Evolutionary conservation across 2,797 vertebrate species (phyloP), one percentile per base, ranked within the genome.

Genomic region (Ceryle rudis): DNA sequence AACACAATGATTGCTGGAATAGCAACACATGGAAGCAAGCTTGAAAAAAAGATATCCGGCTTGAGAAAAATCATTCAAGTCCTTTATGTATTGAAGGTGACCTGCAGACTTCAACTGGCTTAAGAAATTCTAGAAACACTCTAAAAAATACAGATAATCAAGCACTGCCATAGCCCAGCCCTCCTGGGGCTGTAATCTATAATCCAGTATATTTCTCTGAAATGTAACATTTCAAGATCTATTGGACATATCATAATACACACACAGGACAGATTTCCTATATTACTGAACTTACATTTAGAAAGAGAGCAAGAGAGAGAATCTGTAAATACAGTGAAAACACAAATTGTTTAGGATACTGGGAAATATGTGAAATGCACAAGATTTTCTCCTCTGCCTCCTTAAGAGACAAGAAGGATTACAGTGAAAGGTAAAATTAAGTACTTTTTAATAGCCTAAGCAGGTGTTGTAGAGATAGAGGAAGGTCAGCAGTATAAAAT

Each of bases 71-170:
- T 21, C 87, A 79, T 35, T 85, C 11, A 57, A 92, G 55, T 41
- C 71, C 91, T 86, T 73, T 46, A 83, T 86, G 84, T 58, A 46
- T 6, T 39, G 60, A 61, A 79, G 82, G 69, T 42, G 6, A 92
- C 15, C 39, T 60, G 23, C 37, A 89, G 19, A 58, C 73, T 96
- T 95, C 51, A 93, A 35, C 10, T 86, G 16, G n/a, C 44, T 89
- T 62, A 67, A 74, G 71, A 91, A 70, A 74, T 35, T 90, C 77
- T 90, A n/a, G 57, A 90, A 82, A 80, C 65, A 47, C 28, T 54
- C 81, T 70, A 93, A 94, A 91, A 74, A 87, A 61, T 84, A 88
- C 72, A 96, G 54, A 70, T 81, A 91, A 90, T 78, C 81, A 69
- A 66, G 52, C 35, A 58, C 69, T 73, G 57, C 22, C 37, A 47